Percentiles rank a stretch among this genome's conserved stretches.
Evolutionary conservation across 2,113 vertebrate species (phyloP).

Genomic region (Thoracochromis brauschi): DNA sequence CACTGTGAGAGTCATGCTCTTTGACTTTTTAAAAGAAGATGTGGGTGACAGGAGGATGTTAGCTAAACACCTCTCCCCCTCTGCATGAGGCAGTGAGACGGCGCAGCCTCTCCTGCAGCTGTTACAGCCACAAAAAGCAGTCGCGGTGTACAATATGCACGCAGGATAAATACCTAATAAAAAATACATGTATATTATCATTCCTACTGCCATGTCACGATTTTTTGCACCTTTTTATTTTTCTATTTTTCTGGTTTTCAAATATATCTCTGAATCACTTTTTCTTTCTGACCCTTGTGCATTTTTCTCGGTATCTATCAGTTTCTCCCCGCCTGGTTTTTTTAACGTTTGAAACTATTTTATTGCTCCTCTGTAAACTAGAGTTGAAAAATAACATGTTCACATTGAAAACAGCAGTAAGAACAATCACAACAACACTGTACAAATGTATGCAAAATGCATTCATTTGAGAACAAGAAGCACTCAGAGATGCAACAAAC

Average conservation of each 20-base stretch:
- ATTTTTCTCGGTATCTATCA: not conserved
- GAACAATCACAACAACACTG: not conserved
- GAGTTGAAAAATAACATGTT: not conserved
- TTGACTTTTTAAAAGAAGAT: not conserved
- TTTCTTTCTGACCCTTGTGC: not conserved
- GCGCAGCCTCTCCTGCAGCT: not conserved
- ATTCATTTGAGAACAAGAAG: not conserved
- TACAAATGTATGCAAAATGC: not conserved
- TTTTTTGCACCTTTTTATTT: not conserved
- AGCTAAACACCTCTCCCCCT: not conserved
- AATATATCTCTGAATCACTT: fast-evolving
- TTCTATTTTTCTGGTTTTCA: not conserved
- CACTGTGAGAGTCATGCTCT: not conserved
- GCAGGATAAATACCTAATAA: not conserved
- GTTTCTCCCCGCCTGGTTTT: not conserved
- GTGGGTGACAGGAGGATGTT: not conserved
- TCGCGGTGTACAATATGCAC: not conserved
- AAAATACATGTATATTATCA: not conserved
- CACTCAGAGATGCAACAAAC: not conserved
- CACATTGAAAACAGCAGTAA: not conserved
- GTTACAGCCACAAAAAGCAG: not conserved
- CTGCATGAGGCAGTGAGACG: not conserved
- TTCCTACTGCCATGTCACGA: not conserved
- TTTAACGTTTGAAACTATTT: not conserved
- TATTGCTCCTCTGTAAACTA: not conserved